phyloP scores from a whole-genome alignment of 1,140 invertebrate species.

The Sesamia nonagrioides region DNA sequence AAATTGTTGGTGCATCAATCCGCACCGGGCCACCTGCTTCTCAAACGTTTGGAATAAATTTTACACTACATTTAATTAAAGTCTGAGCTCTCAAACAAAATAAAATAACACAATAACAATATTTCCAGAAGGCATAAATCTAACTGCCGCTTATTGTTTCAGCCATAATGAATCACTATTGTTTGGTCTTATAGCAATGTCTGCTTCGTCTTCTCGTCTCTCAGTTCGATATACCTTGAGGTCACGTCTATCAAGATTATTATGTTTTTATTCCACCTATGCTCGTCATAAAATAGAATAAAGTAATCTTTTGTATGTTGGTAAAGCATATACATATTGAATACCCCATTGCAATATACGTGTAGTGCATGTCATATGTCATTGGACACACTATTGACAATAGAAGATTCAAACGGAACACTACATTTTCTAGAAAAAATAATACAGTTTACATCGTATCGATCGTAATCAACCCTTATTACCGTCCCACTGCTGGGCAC shows the following conservation, averaged over 20 bases:
- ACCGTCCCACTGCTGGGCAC: too few relatives aligned
- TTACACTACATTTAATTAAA: slow-evolving; percentile 61
- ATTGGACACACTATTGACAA: neutral
- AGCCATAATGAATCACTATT: slow-evolving; percentile 44
- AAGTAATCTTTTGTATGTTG: neutral
- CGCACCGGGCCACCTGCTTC: slow-evolving; percentile 10
- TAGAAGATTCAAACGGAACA: slow-evolving; percentile 5
- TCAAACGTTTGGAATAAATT: slow-evolving; percentile 24
- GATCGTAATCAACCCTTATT: too few relatives aligned
- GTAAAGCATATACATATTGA: neutral
- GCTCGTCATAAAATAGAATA: neutral
- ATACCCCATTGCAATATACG: neutral
- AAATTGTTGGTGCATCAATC: slow-evolving; percentile 2
- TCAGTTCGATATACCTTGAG: slow-evolving; percentile 7
- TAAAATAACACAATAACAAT: slow-evolving; percentile 23
- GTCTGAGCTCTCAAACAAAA: slow-evolving; percentile 28
- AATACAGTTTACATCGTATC: too few relatives aligned
- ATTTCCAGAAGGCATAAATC: slow-evolving; percentile 24
- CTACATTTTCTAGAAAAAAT: slow-evolving; percentile 16
- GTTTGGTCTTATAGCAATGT: slow-evolving; percentile 25
- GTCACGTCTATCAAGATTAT: slow-evolving; percentile 9
- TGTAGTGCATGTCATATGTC: neutral
- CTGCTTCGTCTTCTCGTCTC: slow-evolving; percentile 29
- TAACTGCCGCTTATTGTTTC: slow-evolving; percentile 37
- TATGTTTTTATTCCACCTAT: neutral